Evolutionary conservation across 2,888 invertebrate species (phyloP), one percentile per base, ranked within the genome.

Genomic region (Leptodirus hochenwartii): DNA sequence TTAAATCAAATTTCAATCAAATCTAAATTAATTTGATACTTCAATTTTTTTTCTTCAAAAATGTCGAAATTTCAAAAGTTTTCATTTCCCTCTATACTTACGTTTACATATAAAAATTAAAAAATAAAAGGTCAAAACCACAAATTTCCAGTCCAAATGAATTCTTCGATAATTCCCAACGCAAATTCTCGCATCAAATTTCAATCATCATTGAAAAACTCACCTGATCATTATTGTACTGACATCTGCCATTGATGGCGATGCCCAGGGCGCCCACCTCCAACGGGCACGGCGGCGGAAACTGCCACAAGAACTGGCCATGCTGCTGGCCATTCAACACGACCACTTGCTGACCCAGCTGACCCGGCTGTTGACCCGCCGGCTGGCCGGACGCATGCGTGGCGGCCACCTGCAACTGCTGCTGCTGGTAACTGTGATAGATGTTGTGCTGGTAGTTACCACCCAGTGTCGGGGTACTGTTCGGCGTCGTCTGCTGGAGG

Each of bases 141-240:
- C n/a, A n/a, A n/a, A n/a, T n/a, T n/a, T n/a, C n/a, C n/a, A n/a
- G n/a, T n/a, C n/a, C n/a, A n/a, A n/a, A n/a, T n/a, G n/a, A n/a
- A n/a, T n/a, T n/a, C n/a, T n/a, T n/a, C n/a, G n/a, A n/a, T n/a
- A n/a, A n/a, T n/a, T n/a, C n/a, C n/a, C n/a, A n/a, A n/a, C n/a
- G n/a, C n/a, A n/a, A n/a, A n/a, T n/a, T n/a, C n/a, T n/a, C n/a
- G n/a, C n/a, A n/a, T n/a, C n/a, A n/a, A n/a, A n/a, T n/a, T n/a
- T n/a, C n/a, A n/a, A n/a, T n/a, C n/a, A n/a, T n/a, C n/a, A n/a
- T n/a, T n/a, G n/a, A n/a, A n/a, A n/a, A 15, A 63, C 69, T 61
- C 60, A 82, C 82, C 76, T 79, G 78, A 66, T 78, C 78, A 56
- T 72, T 75, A 54, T 61, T 62, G 62, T 69, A 77, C 72, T 75